Base-by-base conservation (phyloP, 1,140 invertebrate genomes). In the Aleiodes sp. region DNA sequence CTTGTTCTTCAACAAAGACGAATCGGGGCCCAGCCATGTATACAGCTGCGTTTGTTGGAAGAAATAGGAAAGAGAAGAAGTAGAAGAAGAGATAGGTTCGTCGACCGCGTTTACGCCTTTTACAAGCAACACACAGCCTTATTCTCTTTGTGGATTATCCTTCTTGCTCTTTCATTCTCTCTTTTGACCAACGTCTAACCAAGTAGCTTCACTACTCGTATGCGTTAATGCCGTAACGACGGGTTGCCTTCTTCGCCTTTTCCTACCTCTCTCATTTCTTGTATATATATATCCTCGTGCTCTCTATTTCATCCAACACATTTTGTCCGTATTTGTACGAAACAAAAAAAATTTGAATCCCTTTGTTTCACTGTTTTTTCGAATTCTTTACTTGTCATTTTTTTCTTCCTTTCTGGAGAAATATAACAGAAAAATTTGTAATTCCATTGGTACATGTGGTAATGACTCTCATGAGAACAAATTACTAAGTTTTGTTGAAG, bases 81-180 rank as follows among this genome's bases (percentile, higher is more conserved):
- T 46, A 37, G 39, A 46, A 64, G 29, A 26, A 35, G 65, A 70
- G 43, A 16, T 63, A 70, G 62, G 68, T 70, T 70, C 68, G 63
- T 70, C 62, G 68, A 70, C 68, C 68, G 52, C 68, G 52, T 70
- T 65, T 64, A 70, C 61, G 52, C 62, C 68, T 70, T 70, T 70
- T 70, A 70, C 68, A 65, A 70, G 56, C 56, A 39, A 67, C 56
- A 12, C 62, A 46, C 37, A 52, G 33, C 14, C 37, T 26, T 39
- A 29, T 37, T 39, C 21, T 37, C 39, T 70, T 37, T 19, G 60
- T 33, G 37, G 46, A 61, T 70, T n/a, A n/a, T n/a, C n/a, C n/a
- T n/a, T n/a, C 19, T 52, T 52, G 21, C 4, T 52, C n/a, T 52
- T 6, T 52, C 21, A 9, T 52, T 52, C 46, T 52, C 46, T 52